Evolutionary conservation across 2,797 vertebrate genomes (phyloP).

Genomic region (Halcyon badia): DNA sequence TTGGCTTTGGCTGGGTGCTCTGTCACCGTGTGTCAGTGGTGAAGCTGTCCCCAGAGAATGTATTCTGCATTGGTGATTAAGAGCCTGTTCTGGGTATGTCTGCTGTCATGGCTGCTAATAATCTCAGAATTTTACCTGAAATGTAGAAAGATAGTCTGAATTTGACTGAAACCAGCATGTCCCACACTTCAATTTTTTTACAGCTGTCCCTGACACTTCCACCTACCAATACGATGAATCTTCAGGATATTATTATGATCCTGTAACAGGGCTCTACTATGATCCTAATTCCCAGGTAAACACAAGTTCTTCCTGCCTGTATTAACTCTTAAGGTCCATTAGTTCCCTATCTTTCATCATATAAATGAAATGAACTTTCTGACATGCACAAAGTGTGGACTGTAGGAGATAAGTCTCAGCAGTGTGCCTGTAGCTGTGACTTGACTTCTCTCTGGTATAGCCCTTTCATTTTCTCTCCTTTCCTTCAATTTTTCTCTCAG

Average conservation of each 20-base stretch:
- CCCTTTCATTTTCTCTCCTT: neutral
- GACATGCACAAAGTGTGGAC: neutral
- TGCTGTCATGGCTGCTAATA: neutral
- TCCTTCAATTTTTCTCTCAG: neutral
- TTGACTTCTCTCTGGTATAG: neutral
- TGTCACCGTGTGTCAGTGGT: neutral
- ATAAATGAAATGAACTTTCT: neutral
- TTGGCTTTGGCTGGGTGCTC: neutral
- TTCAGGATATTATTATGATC: constrained; percentile 98
- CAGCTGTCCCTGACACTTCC: constrained; percentile 93
- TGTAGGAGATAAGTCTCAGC: neutral
- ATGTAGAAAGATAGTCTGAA: constrained; percentile 5
- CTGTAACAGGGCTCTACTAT: constrained; percentile 94
- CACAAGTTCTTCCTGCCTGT: neutral
- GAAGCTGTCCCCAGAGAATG: constrained; percentile 23
- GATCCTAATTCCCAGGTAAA: constrained; percentile 95
- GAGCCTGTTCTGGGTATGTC: neutral
- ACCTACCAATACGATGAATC: constrained; percentile 98
- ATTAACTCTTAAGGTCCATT: constrained; percentile 5
- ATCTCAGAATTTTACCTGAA: neutral
- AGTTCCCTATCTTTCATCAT: neutral
- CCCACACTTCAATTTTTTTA: constrained; percentile 44
- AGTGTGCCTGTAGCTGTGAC: neutral
- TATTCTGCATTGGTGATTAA: neutral
- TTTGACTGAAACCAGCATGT: neutral